Evolutionary conservation across 2,888 invertebrate genomes (phyloP).

Genomic region (Seladonia tumulorum): DNA sequence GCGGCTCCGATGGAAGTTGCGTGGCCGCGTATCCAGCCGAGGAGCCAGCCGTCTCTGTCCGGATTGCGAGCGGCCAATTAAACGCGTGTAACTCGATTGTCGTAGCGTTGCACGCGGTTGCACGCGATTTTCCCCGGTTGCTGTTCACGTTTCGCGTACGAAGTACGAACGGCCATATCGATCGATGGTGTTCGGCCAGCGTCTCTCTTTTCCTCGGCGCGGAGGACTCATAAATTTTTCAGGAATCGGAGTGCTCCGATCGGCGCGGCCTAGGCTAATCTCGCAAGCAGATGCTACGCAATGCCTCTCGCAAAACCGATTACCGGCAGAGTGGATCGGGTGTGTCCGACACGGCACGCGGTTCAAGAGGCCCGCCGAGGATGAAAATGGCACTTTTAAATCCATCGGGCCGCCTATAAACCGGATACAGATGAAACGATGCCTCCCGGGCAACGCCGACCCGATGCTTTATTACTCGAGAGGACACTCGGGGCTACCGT

Average conservation of each 20-base stretch:
- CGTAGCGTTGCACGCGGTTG: conserved; percentile 12
- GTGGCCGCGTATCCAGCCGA: background rate
- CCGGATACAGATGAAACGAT: conserved; percentile 67
- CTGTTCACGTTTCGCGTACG: background rate
- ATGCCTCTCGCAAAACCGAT: conserved; percentile 72
- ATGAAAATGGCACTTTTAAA: conserved; percentile 72
- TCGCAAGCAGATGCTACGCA: conserved; percentile 75
- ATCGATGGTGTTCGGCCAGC: conserved; percentile 10
- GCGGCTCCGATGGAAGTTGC: background rate
- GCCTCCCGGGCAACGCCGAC: background rate
- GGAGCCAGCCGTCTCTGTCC: background rate
- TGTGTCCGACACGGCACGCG: conserved; percentile 57
- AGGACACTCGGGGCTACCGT: conserved; percentile 70
- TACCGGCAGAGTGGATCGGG: conserved; percentile 61
- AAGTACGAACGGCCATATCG: background rate
- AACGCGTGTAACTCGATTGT: conserved; percentile 28
- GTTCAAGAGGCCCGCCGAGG: conserved; percentile 67
- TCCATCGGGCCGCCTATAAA: conserved; percentile 69
- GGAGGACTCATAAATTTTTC: conserved; percentile 70
- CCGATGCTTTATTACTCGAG: conserved; percentile 55
- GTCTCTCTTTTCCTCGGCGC: conserved; percentile 46
- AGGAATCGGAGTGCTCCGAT: conserved; percentile 67
- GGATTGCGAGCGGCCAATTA: conserved; percentile 24
- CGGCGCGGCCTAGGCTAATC: conserved; percentile 70
- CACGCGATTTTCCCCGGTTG: conserved; percentile 28